Conservation (phyloP, 2,113 vertebrate species). For the Nettapus auritus region DNA sequence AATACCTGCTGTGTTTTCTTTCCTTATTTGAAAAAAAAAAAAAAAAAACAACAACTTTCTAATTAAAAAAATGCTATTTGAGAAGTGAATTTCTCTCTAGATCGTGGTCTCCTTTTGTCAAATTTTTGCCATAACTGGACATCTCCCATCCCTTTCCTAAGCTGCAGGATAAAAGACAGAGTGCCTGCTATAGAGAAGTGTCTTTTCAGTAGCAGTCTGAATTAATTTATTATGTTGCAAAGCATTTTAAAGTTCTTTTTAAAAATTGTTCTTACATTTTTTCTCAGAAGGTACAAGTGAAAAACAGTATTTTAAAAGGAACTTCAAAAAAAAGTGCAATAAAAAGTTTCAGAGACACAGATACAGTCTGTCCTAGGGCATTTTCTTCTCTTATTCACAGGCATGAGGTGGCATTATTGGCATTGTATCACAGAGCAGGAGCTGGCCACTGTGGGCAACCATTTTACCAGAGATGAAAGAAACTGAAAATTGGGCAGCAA, state of each 20-base stretch:
- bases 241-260: not conserved
- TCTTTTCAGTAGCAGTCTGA: not conserved
- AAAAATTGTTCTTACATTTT: conserved; percentile 7
- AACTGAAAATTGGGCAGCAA: not conserved
- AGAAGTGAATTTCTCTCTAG: not conserved
- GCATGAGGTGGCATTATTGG: not conserved
- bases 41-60: not conserved
- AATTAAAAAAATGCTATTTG: not conserved
- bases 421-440: not conserved
- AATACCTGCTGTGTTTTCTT: not conserved
- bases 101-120: not conserved
- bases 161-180: not conserved
- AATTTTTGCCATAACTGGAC: not conserved
- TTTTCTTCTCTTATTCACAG: not conserved
- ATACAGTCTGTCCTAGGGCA: not conserved
- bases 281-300: not conserved
- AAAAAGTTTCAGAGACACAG: not conserved
- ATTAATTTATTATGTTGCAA: not conserved
- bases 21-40: not conserved
- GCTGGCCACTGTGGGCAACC: not conserved
- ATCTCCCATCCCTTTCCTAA: not conserved
- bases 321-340: not conserved
- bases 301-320: not conserved
- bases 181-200: not conserved
- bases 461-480: not conserved